Conservation (phyloP, 2,797 vertebrate species). For the Sebastiscus tertius region DNA sequence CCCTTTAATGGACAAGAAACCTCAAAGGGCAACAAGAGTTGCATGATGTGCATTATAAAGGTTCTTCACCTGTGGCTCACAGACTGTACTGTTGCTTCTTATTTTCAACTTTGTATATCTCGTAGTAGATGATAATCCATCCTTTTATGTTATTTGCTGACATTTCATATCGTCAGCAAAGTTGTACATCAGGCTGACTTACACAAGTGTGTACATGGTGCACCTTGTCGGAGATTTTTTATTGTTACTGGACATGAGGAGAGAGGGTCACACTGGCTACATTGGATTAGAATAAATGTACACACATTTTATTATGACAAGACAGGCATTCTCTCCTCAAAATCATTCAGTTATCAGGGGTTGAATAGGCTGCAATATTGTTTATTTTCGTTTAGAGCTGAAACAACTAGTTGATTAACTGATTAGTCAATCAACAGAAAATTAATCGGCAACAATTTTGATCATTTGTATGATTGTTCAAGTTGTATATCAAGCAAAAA, state of each 20-base stretch:
- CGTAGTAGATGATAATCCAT: neutral
- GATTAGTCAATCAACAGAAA: neutral
- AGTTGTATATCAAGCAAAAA: neutral
- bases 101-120: neutral
- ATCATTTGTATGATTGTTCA: neutral
- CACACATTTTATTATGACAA: neutral
- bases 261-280: neutral
- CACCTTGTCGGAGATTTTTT: neutral
- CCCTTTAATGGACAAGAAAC: conserved; percentile 1
- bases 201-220: neutral
- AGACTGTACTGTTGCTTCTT: neutral
- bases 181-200: neutral
- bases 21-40: neutral
- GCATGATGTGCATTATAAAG: neutral
- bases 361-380: neutral
- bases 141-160: neutral
- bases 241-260: neutral
- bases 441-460: neutral
- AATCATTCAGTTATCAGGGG: neutral
- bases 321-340: neutral
- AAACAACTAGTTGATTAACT: neutral
- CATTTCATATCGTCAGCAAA: neutral
- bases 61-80: neutral
- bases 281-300: neutral
- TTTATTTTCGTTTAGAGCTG: neutral